phyloP scores from a whole-genome alignment of 2,888 invertebrate species.

The Ferrisia virgata region DNA sequence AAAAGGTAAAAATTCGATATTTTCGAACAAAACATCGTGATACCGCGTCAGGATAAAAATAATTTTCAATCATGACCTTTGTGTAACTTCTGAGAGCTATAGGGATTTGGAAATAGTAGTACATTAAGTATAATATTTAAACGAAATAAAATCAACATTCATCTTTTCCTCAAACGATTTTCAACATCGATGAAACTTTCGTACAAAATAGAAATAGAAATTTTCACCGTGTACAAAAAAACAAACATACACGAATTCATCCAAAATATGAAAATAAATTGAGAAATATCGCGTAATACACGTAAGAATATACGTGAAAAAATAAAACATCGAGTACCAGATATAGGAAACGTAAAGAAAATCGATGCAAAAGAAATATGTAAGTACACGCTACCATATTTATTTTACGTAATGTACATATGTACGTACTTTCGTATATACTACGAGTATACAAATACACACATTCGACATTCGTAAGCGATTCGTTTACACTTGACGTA shows the following conservation, averaged over 20 bases:
- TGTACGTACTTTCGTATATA: not conserved
- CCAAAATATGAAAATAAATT: not conserved
- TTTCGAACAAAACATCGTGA: not conserved
- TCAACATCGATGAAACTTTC: not conserved
- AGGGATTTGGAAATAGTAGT: not conserved
- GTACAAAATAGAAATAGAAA: not conserved
- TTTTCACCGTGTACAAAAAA: not conserved
- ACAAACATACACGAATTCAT: not conserved
- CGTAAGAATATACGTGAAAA: not conserved
- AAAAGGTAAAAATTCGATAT: not conserved
- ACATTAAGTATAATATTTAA: not conserved
- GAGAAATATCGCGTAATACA: not conserved
- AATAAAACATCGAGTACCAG: too few species aligned
- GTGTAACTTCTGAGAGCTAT: not conserved
- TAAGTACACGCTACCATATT: too few species aligned
- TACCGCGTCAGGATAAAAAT: not conserved
- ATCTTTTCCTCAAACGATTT: not conserved
- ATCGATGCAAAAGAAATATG: not conserved
- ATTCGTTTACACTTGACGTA: not conserved
- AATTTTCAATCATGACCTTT: not conserved
- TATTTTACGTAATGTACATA: not conserved
- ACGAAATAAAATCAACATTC: slow-evolving; percentile 6
- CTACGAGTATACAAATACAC: too few species aligned
- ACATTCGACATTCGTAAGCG: not conserved
- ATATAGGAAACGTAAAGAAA: not conserved